Conservation (phyloP, 2,113 vertebrate genomes). For the Athene noctua region DNA sequence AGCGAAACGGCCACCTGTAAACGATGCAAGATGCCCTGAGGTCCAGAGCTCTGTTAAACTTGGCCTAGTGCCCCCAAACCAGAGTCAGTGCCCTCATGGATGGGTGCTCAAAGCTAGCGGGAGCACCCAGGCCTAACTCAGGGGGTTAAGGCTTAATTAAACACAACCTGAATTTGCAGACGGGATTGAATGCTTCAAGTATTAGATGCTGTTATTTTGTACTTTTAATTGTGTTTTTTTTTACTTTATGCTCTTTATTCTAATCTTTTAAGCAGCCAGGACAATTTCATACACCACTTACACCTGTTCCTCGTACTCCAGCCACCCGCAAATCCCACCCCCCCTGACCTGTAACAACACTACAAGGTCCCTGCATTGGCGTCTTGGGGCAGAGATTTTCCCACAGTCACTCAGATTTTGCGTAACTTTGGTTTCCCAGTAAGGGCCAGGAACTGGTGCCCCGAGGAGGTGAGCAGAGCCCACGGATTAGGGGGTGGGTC, state of each 20-base stretch:
- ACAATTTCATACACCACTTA: rapidly evolving
- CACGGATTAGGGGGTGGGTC: rapidly evolving
- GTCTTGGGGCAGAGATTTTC: background rate
- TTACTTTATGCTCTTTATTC: background rate
- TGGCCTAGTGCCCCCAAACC: too few species aligned
- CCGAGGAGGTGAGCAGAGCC: background rate
- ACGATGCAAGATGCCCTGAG: too few species aligned
- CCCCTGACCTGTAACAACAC: background rate
- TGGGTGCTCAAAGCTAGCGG: background rate
- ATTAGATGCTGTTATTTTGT: background rate
- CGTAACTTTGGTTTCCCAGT: background rate
- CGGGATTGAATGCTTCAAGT: rapidly evolving
- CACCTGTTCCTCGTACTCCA: background rate
- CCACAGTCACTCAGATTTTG: rapidly evolving
- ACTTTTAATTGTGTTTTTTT: background rate
- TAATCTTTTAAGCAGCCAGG: too few species aligned
- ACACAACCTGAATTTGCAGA: background rate
- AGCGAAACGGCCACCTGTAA: background rate
- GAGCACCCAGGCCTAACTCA: rapidly evolving
- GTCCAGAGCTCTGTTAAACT: too few species aligned
- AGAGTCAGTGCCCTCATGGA: background rate
- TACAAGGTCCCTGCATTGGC: rapidly evolving
- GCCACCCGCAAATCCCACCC: rapidly evolving
- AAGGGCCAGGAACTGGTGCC: background rate
- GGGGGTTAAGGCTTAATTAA: too few species aligned